phyloP scores from a whole-genome alignment of 2,113 vertebrate genomes.

The Anarrhichthys ocellatus region DNA sequence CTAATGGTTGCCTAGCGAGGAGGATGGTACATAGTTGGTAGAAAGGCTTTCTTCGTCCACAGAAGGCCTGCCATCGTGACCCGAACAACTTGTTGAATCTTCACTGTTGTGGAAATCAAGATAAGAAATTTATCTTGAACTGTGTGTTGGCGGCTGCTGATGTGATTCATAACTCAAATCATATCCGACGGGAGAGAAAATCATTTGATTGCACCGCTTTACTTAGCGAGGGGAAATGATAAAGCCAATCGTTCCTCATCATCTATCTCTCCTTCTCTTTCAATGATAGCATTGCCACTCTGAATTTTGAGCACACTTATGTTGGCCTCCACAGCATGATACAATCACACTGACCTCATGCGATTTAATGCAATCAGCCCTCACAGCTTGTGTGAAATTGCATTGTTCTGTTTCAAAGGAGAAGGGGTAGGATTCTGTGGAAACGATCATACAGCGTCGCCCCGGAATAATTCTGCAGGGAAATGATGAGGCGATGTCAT shows the following conservation, averaged over 20 bases:
- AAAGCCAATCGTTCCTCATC: slow-evolving; percentile 29
- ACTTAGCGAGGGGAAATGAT: slow-evolving; percentile 27
- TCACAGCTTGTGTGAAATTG: slow-evolving; percentile 69
- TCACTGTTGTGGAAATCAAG: slow-evolving; percentile 5
- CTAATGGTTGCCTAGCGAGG: background rate
- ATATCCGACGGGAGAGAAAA: slow-evolving; percentile 30
- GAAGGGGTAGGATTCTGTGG: slow-evolving; percentile 43
- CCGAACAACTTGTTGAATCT: background rate
- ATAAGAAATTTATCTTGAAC: slow-evolving; percentile 15
- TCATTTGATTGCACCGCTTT: slow-evolving; percentile 58
- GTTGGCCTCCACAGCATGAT: slow-evolving; percentile 38
- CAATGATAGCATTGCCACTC: slow-evolving; percentile 26
- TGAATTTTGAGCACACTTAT: slow-evolving; percentile 52
- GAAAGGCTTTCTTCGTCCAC: background rate
- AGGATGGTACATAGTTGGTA: background rate
- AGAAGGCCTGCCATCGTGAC: background rate
- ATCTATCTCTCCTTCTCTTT: slow-evolving; percentile 13
- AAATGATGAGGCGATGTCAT: slow-evolving; percentile 67
- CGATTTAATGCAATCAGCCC: slow-evolving; percentile 69
- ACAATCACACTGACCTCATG: slow-evolving; percentile 56
- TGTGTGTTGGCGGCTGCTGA: background rate
- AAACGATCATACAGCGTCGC: slow-evolving; percentile 47
- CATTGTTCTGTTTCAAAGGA: slow-evolving; percentile 61
- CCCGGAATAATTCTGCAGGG: slow-evolving; percentile 49
- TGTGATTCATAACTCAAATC: slow-evolving; percentile 39